Conservation (phyloP, 30 jellyfish, hydroid and myxozoan genomes). For the Cassiopea andromeda region DNA sequence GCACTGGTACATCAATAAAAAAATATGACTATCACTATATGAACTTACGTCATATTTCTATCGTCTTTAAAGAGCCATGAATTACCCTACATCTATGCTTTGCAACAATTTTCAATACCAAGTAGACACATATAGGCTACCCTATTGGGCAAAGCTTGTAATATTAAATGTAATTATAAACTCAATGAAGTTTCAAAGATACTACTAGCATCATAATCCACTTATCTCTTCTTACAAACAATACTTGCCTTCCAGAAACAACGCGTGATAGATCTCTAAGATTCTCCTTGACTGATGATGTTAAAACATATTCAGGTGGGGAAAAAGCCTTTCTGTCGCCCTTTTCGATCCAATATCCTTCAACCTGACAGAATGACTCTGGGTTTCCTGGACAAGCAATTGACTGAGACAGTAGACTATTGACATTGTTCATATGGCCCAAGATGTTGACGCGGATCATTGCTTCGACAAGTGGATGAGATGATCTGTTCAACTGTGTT, state of each 20-base stretch:
- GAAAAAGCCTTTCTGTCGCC: constrained; percentile 62
- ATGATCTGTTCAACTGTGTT: constrained; percentile 87
- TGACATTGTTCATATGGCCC: constrained; percentile 51
- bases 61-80: too few relatives aligned
- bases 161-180: too few relatives aligned
- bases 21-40: too few relatives aligned
- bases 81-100: too few relatives aligned
- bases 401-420: constrained; percentile 70
- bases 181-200: too few relatives aligned
- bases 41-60: too few relatives aligned
- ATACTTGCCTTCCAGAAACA: constrained; percentile 91
- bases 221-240: background rate
- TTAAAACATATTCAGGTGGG: constrained; percentile 75
- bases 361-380: constrained; percentile 47
- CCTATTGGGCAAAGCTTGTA: too few relatives aligned
- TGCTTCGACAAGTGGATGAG: constrained; percentile 83
- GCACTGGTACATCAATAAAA: too few relatives aligned
- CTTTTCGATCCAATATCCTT: constrained; percentile 87
- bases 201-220: too few relatives aligned
- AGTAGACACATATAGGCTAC: too few relatives aligned
- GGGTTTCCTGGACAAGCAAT: constrained; percentile 79
- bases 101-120: too few relatives aligned
- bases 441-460: constrained; percentile 74
- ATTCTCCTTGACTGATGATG: constrained; percentile 88
- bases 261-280: constrained; percentile 91